Percentiles rank a stretch among this genome's conserved stretches.
These are phyloP conservation scores for Platerodrilus igneus DNA, from an alignment of 2,888 invertebrate species.

Conservation along the genomic window DNA sequence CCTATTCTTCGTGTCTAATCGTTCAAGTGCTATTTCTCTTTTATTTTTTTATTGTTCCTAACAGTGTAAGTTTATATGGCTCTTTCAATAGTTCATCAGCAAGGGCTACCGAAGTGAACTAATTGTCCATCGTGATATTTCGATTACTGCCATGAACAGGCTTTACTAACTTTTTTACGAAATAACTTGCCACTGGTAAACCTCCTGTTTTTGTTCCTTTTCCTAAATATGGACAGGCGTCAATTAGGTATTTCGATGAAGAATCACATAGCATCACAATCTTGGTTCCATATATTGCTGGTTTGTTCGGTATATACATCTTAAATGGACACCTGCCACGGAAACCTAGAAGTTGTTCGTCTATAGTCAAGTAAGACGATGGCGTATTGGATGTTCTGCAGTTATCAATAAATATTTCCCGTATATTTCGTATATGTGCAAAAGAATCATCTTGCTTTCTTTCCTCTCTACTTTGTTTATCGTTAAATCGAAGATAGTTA, in stretches of 20 bases:
- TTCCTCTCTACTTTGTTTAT: not conserved
- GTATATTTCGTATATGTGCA: conserved; percentile 3
- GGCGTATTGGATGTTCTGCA: conserved; percentile 17
- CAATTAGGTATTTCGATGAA: conserved; percentile 33
- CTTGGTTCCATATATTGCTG: conserved; percentile 37
- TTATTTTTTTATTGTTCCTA: conserved; percentile 36
- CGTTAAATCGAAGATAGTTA: conserved; percentile 1
- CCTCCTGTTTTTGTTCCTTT: conserved; percentile 33
- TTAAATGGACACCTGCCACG: conserved; percentile 29
- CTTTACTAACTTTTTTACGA: conserved; percentile 28
- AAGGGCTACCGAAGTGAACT: conserved; percentile 37
- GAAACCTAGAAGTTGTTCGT: conserved; percentile 33
- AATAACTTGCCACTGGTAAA: conserved; percentile 31
- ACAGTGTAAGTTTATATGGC: conserved; percentile 36
- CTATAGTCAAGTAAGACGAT: no score
- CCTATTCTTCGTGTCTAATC: no score
- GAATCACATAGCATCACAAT: conserved; percentile 35
- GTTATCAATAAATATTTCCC: not conserved
- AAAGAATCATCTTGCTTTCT: conserved; percentile 1
- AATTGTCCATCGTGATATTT: conserved; percentile 36
- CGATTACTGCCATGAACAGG: conserved; percentile 30
- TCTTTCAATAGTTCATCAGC: conserved; percentile 32
- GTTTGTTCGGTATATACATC: conserved; percentile 38
- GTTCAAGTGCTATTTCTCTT: no score
- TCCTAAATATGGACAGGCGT: conserved; percentile 33